Conservation (phyloP, 2,888 invertebrate species). For the Dryocosmus kuriphilus region DNA sequence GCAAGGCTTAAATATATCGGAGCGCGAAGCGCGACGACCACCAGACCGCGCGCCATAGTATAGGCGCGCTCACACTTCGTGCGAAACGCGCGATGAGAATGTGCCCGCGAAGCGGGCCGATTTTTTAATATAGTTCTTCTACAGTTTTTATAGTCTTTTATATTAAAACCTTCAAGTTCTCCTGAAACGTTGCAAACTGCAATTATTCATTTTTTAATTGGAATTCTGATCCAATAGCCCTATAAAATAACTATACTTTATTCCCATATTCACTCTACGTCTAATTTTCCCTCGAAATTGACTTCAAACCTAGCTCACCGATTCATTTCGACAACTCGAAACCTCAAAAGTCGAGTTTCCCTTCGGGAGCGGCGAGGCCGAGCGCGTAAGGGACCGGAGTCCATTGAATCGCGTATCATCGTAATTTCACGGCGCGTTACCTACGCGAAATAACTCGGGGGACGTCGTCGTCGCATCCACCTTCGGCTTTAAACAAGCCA, state of each 20-base stretch:
- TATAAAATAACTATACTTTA: background rate
- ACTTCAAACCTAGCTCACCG: background rate
- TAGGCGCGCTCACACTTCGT: no score
- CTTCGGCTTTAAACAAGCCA: constrained; percentile 76
- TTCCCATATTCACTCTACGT: background rate
- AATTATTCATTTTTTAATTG: no score
- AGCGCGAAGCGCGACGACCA: no score
- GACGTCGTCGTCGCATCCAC: constrained; percentile 65
- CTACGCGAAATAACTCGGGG: constrained; percentile 77
- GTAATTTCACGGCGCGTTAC: constrained; percentile 78
- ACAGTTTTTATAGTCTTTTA: no score
- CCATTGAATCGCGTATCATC: constrained; percentile 77
- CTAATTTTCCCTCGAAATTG: background rate
- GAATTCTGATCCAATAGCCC: no score
- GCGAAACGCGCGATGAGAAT: no score
- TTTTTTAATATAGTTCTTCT: no score
- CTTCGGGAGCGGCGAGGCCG: constrained; percentile 50
- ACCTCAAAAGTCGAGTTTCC: constrained; percentile 55
- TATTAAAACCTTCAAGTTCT: no score
- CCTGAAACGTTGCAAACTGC: no score
- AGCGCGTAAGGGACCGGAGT: constrained; percentile 59
- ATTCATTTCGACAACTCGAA: constrained; percentile 29
- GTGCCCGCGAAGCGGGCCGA: no score
- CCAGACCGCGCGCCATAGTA: no score
- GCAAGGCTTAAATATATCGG: no score